Evolutionary conservation across 1,140 invertebrate genomes (phyloP).

Genomic region (Goniozus legneri): DNA sequence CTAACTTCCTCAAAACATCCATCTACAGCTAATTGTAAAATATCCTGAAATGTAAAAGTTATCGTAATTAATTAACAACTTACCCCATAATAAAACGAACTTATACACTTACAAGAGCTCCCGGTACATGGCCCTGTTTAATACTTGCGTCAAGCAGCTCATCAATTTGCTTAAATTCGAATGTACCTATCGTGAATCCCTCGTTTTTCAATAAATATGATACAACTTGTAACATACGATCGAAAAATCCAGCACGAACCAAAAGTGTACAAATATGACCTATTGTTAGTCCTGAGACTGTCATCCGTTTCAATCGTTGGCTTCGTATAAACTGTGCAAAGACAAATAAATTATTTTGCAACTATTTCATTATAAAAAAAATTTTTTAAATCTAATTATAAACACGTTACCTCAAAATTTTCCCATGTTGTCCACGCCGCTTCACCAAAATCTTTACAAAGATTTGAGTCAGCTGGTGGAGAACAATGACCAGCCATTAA

Average conservation of each 20-base stretch:
- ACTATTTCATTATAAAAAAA: constrained; percentile 1
- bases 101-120: constrained; percentile 32
- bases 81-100: neutral
- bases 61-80: neutral
- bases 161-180: constrained; percentile 11
- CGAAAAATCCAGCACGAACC: constrained; percentile 19
- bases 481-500: constrained; percentile 19
- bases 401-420: constrained; percentile 21
- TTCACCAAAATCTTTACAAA: constrained; percentile 20
- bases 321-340: constrained; percentile 13
- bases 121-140: constrained; percentile 6
- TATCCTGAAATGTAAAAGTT: neutral
- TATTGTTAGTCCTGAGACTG: no score
- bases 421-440: constrained; percentile 29
- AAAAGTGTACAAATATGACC: constrained; percentile 26
- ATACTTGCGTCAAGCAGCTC: constrained; percentile 30
- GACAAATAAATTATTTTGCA: constrained; percentile 6
- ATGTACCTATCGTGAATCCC: constrained; percentile 13
- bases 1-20: constrained; percentile 6
- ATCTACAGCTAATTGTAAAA: constrained; percentile 14
- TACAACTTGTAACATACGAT: constrained; percentile 25
- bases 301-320: constrained; percentile 1
- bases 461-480: constrained; percentile 28
- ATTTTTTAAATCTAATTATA: constrained; percentile 1
- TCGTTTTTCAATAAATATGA: constrained; percentile 11